A percentile compares a stretch with the other conserved stretches of the same genome.
Evolutionary conservation across 2,113 vertebrate species (phyloP).

Genomic region (Cephalopholis sonnerati): DNA sequence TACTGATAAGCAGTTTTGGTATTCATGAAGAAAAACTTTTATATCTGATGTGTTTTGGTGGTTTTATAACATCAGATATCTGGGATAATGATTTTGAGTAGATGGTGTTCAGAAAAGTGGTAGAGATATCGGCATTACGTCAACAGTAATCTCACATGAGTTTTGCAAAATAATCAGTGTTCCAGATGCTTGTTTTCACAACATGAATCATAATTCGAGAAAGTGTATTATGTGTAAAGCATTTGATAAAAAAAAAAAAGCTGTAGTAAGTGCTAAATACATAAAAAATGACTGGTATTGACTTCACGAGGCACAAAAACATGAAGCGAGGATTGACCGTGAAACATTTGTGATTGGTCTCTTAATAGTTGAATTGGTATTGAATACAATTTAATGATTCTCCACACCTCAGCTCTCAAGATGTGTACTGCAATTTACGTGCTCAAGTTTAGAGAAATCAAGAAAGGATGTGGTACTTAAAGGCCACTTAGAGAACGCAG

Average conservation of each 20-base stretch:
- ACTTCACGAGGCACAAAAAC: slow-evolving; percentile 10
- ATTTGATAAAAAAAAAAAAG: neutral
- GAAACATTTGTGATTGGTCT: slow-evolving; percentile 7
- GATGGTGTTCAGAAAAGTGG: neutral
- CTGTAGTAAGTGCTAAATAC: neutral
- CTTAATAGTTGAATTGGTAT: slow-evolving; percentile 17
- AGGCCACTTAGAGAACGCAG: neutral
- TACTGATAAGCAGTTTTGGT: slow-evolving; percentile 15
- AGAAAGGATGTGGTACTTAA: slow-evolving; percentile 11
- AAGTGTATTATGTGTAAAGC: neutral
- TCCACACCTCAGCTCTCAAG: slow-evolving; percentile 5
- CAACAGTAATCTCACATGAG: neutral
- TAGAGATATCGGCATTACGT: slow-evolving; percentile 17
- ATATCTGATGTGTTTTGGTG: neutral
- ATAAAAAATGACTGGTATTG: neutral
- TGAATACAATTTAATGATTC: slow-evolving; percentile 34
- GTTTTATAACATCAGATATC: neutral
- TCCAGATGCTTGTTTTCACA: slow-evolving; percentile 11
- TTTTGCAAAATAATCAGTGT: slow-evolving; percentile 17
- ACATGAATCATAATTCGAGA: neutral
- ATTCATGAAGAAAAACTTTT: neutral
- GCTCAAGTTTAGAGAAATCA: slow-evolving; percentile 23
- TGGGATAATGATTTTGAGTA: neutral
- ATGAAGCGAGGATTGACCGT: slow-evolving; percentile 27
- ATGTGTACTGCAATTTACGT: slow-evolving; percentile 20